Percentiles rank a stretch among this genome's conserved stretches.
Conservation (phyloP, 2,797 vertebrate species). For the Anguilla obscura region DNA sequence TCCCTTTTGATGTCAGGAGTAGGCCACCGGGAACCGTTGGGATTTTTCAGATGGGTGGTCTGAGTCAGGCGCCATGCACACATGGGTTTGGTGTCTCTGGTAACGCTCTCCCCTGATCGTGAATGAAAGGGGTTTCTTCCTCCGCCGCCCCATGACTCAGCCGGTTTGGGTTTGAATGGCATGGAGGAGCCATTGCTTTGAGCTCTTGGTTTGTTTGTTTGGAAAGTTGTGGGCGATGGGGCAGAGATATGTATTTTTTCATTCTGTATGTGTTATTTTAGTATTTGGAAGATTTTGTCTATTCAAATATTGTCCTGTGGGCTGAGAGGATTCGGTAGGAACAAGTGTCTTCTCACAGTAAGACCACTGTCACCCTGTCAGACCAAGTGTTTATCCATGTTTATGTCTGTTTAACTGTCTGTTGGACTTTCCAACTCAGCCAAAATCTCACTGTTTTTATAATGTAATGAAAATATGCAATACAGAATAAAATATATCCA, state of each 20-base stretch:
- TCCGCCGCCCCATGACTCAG: conserved; percentile 53
- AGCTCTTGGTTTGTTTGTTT: conserved; percentile 48
- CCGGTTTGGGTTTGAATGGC: conserved; percentile 42
- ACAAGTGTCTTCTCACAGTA: conserved; percentile 78
- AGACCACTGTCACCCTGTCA: conserved; percentile 74
- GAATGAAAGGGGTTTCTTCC: conserved; percentile 28
- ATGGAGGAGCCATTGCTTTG: background rate
- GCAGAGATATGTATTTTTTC: conserved; percentile 55
- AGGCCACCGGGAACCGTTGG: background rate
- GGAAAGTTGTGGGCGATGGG: conserved; percentile 47
- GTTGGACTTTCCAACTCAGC: conserved; percentile 80
- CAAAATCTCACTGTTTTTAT: conserved; percentile 69
- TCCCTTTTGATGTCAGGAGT: background rate
- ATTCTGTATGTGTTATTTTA: conserved; percentile 69
- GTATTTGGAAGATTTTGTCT: conserved; percentile 82
- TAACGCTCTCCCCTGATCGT: conserved; percentile 11
- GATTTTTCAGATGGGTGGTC: conserved; percentile 37
- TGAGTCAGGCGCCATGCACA: background rate
- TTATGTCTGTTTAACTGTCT: conserved; percentile 80
- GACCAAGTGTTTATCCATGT: conserved; percentile 79
- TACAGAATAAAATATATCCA: conserved; percentile 38
- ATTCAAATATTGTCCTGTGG: conserved; percentile 79
- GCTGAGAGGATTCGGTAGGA: conserved; percentile 72
- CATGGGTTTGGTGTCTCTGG: conserved; percentile 6
- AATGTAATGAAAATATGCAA: conserved; percentile 68